A percentile compares a stretch with the other conserved stretches of the same genome.
phyloP scores from a whole-genome alignment of 2,113 vertebrate genomes.

The Strigops habroptila region DNA sequence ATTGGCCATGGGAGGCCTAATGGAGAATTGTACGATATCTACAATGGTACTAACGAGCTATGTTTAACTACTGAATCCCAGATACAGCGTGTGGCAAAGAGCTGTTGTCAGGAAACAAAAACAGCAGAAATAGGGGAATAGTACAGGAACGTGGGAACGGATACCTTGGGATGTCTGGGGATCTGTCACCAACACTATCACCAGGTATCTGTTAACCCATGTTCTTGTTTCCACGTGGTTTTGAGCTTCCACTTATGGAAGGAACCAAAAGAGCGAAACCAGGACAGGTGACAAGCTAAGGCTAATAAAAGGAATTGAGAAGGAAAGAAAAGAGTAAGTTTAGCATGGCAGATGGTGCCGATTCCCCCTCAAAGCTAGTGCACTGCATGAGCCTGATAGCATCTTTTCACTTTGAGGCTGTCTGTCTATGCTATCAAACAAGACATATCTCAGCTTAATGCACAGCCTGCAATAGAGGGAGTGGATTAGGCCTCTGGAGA shows the following conservation, averaged over 20 bases:
- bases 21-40: neutral
- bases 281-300: neutral
- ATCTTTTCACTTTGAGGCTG: neutral
- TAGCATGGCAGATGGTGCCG: neutral
- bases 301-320: neutral
- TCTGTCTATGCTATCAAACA: neutral
- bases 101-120: neutral
- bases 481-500: conserved; percentile 22
- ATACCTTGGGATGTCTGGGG: neutral
- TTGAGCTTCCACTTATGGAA: neutral
- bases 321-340: neutral
- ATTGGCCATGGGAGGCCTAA: neutral
- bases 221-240: neutral
- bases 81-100: neutral
- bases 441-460: conserved; percentile 8
- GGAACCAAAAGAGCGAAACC: neutral
- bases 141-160: neutral
- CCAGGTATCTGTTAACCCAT: neutral
- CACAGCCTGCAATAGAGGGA: neutral
- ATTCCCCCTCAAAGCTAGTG: neutral
- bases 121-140: neutral
- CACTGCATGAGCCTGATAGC: neutral
- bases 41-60: neutral
- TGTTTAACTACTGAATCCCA: neutral
- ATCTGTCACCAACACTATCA: neutral